Conservation (phyloP, 2,113 vertebrate species). For the Phoenicopterus ruber region DNA sequence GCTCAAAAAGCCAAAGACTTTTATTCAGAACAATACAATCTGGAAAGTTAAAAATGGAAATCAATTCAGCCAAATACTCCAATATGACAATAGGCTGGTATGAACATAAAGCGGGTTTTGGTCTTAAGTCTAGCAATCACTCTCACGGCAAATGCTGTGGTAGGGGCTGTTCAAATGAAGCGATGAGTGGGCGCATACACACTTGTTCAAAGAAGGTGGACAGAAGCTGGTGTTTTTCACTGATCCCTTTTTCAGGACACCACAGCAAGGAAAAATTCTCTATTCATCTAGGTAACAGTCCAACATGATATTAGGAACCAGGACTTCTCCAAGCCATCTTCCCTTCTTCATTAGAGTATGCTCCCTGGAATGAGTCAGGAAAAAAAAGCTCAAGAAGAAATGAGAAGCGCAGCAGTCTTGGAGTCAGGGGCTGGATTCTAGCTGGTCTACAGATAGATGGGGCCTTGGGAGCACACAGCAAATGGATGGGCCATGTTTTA, state of each 20-base stretch:
- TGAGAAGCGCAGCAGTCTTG: background rate
- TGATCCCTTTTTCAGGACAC: background rate
- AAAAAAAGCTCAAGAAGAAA: background rate
- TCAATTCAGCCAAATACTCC: background rate
- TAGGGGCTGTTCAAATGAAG: background rate
- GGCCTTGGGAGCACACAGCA: background rate
- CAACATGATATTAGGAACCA: accelerated
- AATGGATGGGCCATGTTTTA: background rate
- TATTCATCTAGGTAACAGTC: background rate
- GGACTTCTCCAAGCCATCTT: background rate
- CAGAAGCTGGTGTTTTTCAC: background rate
- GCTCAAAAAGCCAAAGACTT: background rate
- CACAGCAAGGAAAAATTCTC: background rate
- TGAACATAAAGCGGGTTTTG: background rate
- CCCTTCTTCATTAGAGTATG: background rate
- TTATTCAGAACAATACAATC: conserved; percentile 18
- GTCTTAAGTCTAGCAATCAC: background rate
- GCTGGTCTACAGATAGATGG: background rate
- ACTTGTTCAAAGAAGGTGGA: background rate
- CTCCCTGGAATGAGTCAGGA: background rate
- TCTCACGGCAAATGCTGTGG: background rate
- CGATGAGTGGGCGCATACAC: accelerated
- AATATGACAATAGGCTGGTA: background rate
- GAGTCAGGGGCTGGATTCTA: background rate
- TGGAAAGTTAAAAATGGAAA: background rate